Conservation (phyloP, 2,888 invertebrate species). For the Drosophila merina region DNA sequence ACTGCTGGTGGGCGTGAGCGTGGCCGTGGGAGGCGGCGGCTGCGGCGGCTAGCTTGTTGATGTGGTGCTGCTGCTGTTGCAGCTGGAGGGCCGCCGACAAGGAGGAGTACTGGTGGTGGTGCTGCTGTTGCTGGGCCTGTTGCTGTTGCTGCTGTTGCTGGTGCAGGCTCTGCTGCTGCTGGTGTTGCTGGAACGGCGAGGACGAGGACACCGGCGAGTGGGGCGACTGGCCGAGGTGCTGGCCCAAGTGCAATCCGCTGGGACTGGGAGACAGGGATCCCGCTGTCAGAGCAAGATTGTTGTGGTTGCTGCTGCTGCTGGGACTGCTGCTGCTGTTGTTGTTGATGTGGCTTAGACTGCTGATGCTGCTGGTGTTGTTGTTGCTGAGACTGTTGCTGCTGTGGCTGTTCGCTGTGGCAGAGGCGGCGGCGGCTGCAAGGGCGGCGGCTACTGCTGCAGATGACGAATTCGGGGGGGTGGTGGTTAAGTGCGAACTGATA, state of each 20-base stretch:
- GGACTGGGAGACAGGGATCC: constrained; percentile 76
- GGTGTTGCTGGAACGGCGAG: constrained; percentile 79
- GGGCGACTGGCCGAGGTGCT: constrained; percentile 79
- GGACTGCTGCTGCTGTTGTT: constrained; percentile 51
- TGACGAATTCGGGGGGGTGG: constrained; percentile 86
- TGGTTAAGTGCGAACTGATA: constrained; percentile 84
- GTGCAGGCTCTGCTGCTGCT: constrained; percentile 60
- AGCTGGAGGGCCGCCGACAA: constrained; percentile 82
- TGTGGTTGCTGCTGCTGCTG: constrained; percentile 50
- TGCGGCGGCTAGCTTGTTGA: constrained; percentile 81
- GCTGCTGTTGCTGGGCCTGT: constrained; percentile 59
- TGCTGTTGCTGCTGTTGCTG: constrained; percentile 66
- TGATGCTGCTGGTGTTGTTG: constrained; percentile 83
- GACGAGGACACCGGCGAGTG: constrained; percentile 83
- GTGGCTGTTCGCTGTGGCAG: constrained; percentile 69
- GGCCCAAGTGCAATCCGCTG: constrained; percentile 69
- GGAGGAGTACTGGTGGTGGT: constrained; percentile 83
- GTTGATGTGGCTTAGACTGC: constrained; percentile 41
- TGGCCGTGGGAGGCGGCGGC: constrained; percentile 74
- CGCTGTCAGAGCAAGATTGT: constrained; percentile 59
- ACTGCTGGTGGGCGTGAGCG: constrained; percentile 77
- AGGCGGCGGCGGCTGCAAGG: constrained; percentile 82
- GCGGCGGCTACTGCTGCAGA: constrained; percentile 89
- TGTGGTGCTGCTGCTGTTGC: constrained; percentile 81
- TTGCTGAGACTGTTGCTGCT: constrained; percentile 83